These are phyloP conservation scores for Paelopatides confundens DNA, from an alignment of 53 echinoderm and acorn worm species.

Conservation along the genomic window DNA sequence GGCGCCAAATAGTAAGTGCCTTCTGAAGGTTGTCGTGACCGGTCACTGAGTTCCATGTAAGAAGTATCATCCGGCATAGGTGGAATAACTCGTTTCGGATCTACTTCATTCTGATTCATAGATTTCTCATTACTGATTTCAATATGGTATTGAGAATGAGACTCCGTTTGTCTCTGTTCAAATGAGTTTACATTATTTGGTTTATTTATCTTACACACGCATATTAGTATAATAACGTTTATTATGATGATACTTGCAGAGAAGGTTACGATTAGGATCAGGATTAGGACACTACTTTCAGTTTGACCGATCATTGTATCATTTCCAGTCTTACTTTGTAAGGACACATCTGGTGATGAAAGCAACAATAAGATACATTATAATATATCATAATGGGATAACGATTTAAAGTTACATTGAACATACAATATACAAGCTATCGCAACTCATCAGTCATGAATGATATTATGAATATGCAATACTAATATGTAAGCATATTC, in stretches of 20 bases:
- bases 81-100: neutral
- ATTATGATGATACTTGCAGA: neutral
- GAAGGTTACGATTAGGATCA: neutral
- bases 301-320: neutral
- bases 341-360: neutral
- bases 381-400: too few species aligned
- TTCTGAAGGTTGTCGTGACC: neutral
- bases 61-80: slow-evolving; percentile 11
- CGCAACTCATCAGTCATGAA: too few species aligned
- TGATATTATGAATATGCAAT: too few species aligned
- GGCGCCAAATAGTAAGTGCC: neutral
- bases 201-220: neutral
- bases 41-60: slow-evolving; percentile 8
- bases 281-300: neutral
- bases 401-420: too few species aligned
- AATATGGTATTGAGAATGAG: slow-evolving; percentile 19
- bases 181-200: neutral
- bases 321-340: neutral
- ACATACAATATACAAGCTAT: too few species aligned
- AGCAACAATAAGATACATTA: neutral
- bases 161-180: neutral
- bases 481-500: too few species aligned
- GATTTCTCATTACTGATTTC: neutral
- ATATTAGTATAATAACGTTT: neutral
- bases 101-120: neutral